These are phyloP conservation scores for Ptilonorhynchus violaceus DNA, from an alignment of 2,113 vertebrate genomes.

Conservation along the genomic window DNA sequence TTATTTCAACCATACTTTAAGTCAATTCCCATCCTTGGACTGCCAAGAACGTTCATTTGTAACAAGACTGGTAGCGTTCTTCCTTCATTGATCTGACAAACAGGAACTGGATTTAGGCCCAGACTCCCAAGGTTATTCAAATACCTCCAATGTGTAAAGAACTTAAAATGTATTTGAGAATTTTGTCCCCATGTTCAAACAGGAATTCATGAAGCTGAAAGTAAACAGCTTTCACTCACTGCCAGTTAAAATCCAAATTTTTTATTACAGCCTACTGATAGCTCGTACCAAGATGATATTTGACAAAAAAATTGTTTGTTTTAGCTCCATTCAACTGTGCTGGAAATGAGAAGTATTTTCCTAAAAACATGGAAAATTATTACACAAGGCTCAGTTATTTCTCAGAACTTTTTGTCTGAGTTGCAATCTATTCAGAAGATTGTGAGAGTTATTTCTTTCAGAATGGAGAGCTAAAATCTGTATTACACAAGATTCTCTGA, in stretches of 20 bases:
- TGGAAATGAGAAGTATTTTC: background rate
- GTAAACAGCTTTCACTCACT: background rate
- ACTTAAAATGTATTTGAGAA: background rate
- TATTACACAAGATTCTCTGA: background rate
- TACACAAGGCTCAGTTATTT: background rate
- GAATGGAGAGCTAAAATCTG: accelerated
- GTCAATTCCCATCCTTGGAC: background rate
- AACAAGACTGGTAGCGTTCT: background rate
- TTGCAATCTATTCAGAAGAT: background rate
- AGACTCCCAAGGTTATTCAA: background rate
- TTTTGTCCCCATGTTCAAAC: background rate
- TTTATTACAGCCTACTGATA: background rate
- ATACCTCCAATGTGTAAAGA: background rate
- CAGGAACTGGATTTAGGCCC: constrained; percentile 6
- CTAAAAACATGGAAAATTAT: background rate
- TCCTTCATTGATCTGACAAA: background rate
- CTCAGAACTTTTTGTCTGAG: background rate
- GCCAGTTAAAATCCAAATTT: background rate
- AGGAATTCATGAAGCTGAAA: background rate
- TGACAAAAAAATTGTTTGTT: background rate
- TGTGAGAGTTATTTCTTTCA: background rate
- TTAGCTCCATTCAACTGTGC: background rate
- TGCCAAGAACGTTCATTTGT: background rate
- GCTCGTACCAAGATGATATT: background rate
- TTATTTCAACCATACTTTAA: background rate